Evolutionary conservation across 2,888 invertebrate genomes (phyloP), one percentile per base, ranked within the genome.

Genomic region (Boloria selene): DNA sequence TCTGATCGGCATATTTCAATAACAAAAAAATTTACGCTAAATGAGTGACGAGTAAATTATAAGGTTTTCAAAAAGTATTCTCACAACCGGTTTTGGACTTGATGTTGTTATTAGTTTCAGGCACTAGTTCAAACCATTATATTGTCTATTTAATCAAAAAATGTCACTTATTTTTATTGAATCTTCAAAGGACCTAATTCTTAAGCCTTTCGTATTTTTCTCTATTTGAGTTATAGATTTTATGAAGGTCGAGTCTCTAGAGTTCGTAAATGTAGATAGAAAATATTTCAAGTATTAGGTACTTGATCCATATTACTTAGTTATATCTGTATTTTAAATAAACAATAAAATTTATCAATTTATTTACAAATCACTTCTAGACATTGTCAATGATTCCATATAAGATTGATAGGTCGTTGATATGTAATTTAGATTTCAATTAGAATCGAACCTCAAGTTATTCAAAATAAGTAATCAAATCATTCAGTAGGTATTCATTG

Each of bases 1-100:
- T 55, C 38, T 55, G 55, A 63, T 63, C 62, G 42, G 50, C 62
- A 55, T 63, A 62, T 54, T 62, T 62, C 49, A 47, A 18, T 6
- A 18, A 54, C 47, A 54, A 62, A 60, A 62, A 54, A 54, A 54
- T 13, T 42, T 55, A 26, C 31, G 59, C 49, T 59, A 49, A 13
- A 58, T 45, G 13, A 49, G n/a, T 56, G 56, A 56, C 56, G 44
- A 13, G 56, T 56, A 13, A n/a, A 13, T 45, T 44, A 45, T 45
- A 2, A 5, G 3, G 13, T 38, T 38, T 22, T 56, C 26, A 16
- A 45, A 56, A 16, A 56, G 5, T 13, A 45, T 56, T 45, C 45
- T 38, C 10, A 38, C 10, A 38, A 26, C n/a, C 26, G 26, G n/a
- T 18, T 10, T 44, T 22, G n/a, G 0, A 56, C n/a, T n/a, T n/a